Percentiles rank a stretch among this genome's conserved stretches.
phyloP scores from a whole-genome alignment of 2,797 vertebrate genomes.

The Pogoniulus pusillus region DNA sequence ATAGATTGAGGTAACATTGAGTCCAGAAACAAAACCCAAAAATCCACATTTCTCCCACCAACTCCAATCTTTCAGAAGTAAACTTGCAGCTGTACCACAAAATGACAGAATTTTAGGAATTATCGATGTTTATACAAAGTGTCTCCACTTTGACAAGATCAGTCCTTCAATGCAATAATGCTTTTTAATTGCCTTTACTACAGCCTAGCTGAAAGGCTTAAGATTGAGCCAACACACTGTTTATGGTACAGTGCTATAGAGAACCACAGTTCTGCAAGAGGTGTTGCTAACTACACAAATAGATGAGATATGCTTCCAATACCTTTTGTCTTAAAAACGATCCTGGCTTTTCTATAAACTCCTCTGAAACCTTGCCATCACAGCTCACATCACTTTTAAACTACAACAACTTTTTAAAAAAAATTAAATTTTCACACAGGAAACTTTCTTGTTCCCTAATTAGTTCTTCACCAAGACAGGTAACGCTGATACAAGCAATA shows the following conservation, averaged over 20 bases:
- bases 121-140: conserved; percentile 71
- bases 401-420: not conserved
- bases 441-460: not conserved
- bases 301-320: conserved; percentile 75
- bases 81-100: not conserved
- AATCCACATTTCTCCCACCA: not conserved
- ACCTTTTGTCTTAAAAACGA: conserved; percentile 62
- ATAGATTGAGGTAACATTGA: not conserved
- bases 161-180: conserved; percentile 67
- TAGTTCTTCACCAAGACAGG: not conserved
- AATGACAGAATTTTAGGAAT: conserved; percentile 50
- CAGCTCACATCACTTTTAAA: not conserved
- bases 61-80: not conserved
- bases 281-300: conserved; percentile 71
- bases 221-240: conserved; percentile 77
- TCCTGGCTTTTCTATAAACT: not conserved
- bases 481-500: too few species aligned
- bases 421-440: not conserved
- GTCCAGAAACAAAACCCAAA: not conserved
- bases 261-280: conserved; percentile 70
- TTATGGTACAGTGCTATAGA: conserved; percentile 51
- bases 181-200: conserved; percentile 78
- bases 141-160: conserved; percentile 75
- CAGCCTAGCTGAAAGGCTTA: conserved; percentile 75
- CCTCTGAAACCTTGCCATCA: not conserved